Percentiles rank a stretch among this genome's conserved stretches.
Conservation (phyloP, 2,888 invertebrate species). For the Epicampocera succincta region DNA sequence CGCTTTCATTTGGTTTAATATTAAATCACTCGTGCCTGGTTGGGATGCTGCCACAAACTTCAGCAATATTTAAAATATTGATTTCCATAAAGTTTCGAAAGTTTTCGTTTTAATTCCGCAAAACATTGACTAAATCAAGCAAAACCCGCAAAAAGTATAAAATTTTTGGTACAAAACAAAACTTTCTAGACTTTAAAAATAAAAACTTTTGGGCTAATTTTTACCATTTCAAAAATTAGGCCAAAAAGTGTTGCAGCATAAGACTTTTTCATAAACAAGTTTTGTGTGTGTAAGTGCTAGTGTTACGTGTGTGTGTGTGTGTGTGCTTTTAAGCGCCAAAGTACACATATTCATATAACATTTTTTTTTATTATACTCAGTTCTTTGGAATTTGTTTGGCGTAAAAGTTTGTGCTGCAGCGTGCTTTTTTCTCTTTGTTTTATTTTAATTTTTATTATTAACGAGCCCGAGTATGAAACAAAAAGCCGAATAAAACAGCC, state of each 20-base stretch:
- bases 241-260: slow-evolving; percentile 69
- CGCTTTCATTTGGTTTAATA: background rate
- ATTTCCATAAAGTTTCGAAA: slow-evolving; percentile 62
- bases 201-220: slow-evolving; percentile 68
- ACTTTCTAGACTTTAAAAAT: slow-evolving; percentile 69
- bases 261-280: slow-evolving; percentile 19
- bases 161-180: slow-evolving; percentile 58
- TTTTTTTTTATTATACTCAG: slow-evolving; percentile 47
- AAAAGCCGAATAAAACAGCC: slow-evolving; percentile 46
- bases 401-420: slow-evolving; percentile 54
- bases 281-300: background rate
- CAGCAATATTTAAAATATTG: slow-evolving; percentile 59
- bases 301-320: slow-evolving; percentile 9
- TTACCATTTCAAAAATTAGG: slow-evolving; percentile 67
- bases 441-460: slow-evolving; percentile 69
- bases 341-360: slow-evolving; percentile 39
- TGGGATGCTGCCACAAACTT: background rate
- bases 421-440: slow-evolving; percentile 16
- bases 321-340: slow-evolving; percentile 24
- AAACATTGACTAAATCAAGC: slow-evolving; percentile 30
- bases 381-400: slow-evolving; percentile 62
- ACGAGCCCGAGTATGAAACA: slow-evolving; percentile 53
- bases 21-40: background rate
- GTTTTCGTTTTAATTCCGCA: slow-evolving; percentile 16
- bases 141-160: slow-evolving; percentile 36